Base-by-base conservation (phyloP, 2,113 vertebrate species). In the Leptocoma aspasia region DNA sequence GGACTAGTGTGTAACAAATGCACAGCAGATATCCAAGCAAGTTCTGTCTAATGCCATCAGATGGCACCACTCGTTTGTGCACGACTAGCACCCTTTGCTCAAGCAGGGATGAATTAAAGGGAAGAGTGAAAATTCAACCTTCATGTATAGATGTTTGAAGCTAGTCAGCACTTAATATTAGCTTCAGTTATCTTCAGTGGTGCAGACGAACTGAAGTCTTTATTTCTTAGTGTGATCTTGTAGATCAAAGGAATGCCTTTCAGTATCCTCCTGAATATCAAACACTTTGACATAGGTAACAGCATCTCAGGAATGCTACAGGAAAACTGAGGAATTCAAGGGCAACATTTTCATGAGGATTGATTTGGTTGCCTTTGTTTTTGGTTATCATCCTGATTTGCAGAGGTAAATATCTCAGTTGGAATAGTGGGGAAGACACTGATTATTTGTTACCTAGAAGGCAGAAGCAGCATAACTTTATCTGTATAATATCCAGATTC, bases 61-160 rank as follows among this genome's bases (percentile, higher is more conserved):
- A 11, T 10, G 17, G 3, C 13, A 49, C 65, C 20, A 19, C 54
- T 86, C 15, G 5, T 17, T 37, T 89, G 22, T 78, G 61, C 15
- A 9, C 4, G 5, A 26, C 8, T 28, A 41, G 7, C 0, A 2
- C 26, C 17, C 6, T 71, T 77, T 76, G 30, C 2, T 2, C n/a
- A 31, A 33, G 19, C 0, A 3, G 9, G n/a, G 2, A 8, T 50
- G 44, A 75, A 47, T 72, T 23, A 41, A 56, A 54, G 28, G 33
- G 4, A 9, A 8, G 3, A n/a, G 23, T 47, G 56, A 59, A 59
- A 61, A 59, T 30, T 54, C 13, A 81, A 16, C 14, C n/a, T 59
- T 91, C 5, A 13, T 13, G 5, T 4, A 8, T 8, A 9, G 15
- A 8, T 35, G 4, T 15, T 30, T 41, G 60, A 89, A 69, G 13